Evolutionary conservation across 2,888 invertebrate genomes (phyloP), one percentile per base, ranked within the genome.

Genomic region (Lepidonotus clava): DNA sequence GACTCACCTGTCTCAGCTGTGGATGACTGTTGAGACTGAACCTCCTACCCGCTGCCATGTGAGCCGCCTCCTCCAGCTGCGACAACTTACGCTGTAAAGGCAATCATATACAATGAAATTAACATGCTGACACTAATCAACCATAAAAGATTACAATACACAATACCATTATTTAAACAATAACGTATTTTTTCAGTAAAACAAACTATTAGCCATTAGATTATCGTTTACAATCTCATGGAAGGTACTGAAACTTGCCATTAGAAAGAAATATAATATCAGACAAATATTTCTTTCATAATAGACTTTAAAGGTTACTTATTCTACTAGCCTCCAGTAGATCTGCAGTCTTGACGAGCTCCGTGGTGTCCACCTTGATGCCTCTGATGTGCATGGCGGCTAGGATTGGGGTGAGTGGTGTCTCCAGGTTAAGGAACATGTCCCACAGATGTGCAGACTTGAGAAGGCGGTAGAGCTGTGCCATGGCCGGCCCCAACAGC

Each of bases 1-100:
- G n/a, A n/a, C 83, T 86, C 28, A 92, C 93, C 91, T 93, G 92
- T 87, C 93, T 89, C 1, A 93, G 88, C 88, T 93, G 93, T 28
- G 89, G 89, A 84, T 91, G 92, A 86, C 92, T 93, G 87, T 90
- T 93, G 61, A 92, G 86, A n/a, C 89, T 83, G 85, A 92, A 91
- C 28, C 87, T 76, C 87, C 90, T 91, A 32, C 92, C 92, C 32
- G 90, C 91, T 56, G 89, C 87, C 32, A 89, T 86, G 89, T 90
- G 89, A n/a, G 91, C 91, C 53, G 89, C 88, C 67, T 90, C 88
- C 86, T 92, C 92, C n/a, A 92, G 77, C 51, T 89, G 89, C 18
- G 84, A 67, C 32, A 91, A 41, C 80, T 91, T 91, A 86, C 87
- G 91, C 91, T 92, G 83, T 1, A 89, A 89, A 38, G 6, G 18